Conservation (phyloP, 2,888 invertebrate species). For the Erebia epiphron region DNA sequence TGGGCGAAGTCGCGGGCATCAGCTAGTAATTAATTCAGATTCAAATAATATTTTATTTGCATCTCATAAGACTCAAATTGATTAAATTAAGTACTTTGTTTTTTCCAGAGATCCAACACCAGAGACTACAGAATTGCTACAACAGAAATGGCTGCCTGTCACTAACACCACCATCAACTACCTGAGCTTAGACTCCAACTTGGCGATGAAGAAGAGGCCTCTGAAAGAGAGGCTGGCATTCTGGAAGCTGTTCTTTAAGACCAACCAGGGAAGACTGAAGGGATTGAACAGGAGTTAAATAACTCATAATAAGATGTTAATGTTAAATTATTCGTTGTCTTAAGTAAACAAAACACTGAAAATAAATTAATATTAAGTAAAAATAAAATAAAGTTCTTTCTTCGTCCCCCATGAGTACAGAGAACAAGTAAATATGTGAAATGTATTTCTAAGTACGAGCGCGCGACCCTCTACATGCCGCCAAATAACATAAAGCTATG, state of each 20-base stretch:
- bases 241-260: conserved; percentile 54
- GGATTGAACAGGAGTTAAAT: neutral
- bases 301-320: neutral
- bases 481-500: too few species aligned
- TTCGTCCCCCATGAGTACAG: too few species aligned
- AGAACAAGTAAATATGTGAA: too few species aligned
- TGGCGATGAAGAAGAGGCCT: conserved; percentile 47
- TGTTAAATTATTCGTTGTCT: neutral
- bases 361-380: neutral
- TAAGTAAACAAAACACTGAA: neutral
- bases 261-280: conserved; percentile 37
- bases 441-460: too few species aligned
- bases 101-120: conserved; percentile 56
- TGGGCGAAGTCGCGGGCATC: too few species aligned
- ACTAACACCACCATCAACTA: conserved; percentile 44
- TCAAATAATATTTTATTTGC: too few species aligned
- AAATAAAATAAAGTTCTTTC: too few species aligned
- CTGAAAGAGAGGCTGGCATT: conserved; percentile 53
- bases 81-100: neutral
- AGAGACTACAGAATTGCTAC: conserved; percentile 47
- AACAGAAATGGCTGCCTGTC: conserved; percentile 53
- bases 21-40: too few species aligned
- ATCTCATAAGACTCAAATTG: neutral
- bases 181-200: conserved; percentile 47
- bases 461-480: too few species aligned